Conservation (phyloP, 2,888 invertebrate genomes). For the Catocala fraxini region DNA sequence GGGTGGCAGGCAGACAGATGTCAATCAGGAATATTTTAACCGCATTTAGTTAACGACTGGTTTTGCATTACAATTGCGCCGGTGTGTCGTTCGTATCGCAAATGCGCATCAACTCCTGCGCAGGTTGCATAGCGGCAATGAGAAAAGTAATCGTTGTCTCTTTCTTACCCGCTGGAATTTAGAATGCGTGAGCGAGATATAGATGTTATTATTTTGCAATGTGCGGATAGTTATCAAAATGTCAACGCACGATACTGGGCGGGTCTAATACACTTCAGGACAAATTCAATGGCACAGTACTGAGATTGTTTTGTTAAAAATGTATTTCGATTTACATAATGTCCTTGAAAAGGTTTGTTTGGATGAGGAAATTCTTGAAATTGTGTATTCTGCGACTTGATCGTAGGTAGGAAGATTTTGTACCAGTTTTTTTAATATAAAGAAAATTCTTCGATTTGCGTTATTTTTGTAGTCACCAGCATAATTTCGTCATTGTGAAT, state of each 20-base stretch:
- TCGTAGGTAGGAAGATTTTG: constrained; percentile 22
- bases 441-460: too few relatives aligned
- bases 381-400: constrained; percentile 9
- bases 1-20: constrained; percentile 49
- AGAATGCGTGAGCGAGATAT: constrained; percentile 41
- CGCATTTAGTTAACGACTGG: constrained; percentile 59
- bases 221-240: constrained; percentile 61
- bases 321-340: constrained; percentile 34
- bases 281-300: constrained; percentile 24
- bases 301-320: constrained; percentile 33
- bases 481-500: too few relatives aligned
- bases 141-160: constrained; percentile 42
- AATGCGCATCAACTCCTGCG: constrained; percentile 57
- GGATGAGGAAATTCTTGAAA: constrained; percentile 26
- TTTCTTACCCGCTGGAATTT: constrained; percentile 9
- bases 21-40: constrained; percentile 61
- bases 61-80: constrained; percentile 57
- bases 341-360: constrained; percentile 18
- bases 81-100: constrained; percentile 50
- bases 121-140: constrained; percentile 56
- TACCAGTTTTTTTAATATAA: constrained; percentile 7
- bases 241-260: constrained; percentile 59
- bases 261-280: constrained; percentile 33
- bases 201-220: constrained; percentile 56
- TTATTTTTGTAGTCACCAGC: too few relatives aligned